phyloP scores from a whole-genome alignment of 2,797 vertebrate species.

The Platyrinchus mystaceus region DNA sequence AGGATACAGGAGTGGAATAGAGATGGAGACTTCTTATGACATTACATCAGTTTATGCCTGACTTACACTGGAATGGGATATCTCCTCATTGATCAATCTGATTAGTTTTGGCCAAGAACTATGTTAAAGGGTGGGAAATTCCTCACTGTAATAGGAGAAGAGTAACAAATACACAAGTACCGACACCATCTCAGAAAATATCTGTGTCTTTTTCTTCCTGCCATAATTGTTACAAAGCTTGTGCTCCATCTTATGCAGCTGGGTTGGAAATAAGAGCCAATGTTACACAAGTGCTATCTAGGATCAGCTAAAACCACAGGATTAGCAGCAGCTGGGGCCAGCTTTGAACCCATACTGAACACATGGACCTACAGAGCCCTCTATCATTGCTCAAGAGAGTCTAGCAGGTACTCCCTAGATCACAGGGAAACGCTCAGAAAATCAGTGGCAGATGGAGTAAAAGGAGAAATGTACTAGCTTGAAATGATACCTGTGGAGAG shows the following conservation, averaged over 20 bases:
- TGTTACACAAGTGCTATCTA: background rate
- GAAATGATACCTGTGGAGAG: background rate
- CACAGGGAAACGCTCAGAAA: background rate
- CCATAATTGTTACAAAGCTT: background rate
- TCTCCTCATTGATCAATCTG: background rate
- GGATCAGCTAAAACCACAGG: background rate
- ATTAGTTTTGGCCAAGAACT: background rate
- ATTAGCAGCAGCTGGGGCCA: fast-evolving
- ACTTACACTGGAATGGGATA: background rate
- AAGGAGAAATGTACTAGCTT: background rate
- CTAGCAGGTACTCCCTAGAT: background rate
- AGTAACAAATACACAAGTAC: background rate
- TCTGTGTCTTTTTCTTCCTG: background rate
- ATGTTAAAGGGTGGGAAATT: background rate
- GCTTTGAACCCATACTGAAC: background rate
- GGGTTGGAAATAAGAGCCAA: background rate
- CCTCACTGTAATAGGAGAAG: background rate
- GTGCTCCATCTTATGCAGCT: background rate
- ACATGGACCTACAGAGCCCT: background rate
- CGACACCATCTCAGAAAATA: background rate
- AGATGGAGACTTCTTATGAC: background rate
- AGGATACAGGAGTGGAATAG: background rate
- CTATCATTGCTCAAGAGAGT: background rate
- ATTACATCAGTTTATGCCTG: background rate
- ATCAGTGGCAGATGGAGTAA: background rate